phyloP scores from a whole-genome alignment of 1,140 invertebrate genomes.

The Lepeophtheirus salmonis region DNA sequence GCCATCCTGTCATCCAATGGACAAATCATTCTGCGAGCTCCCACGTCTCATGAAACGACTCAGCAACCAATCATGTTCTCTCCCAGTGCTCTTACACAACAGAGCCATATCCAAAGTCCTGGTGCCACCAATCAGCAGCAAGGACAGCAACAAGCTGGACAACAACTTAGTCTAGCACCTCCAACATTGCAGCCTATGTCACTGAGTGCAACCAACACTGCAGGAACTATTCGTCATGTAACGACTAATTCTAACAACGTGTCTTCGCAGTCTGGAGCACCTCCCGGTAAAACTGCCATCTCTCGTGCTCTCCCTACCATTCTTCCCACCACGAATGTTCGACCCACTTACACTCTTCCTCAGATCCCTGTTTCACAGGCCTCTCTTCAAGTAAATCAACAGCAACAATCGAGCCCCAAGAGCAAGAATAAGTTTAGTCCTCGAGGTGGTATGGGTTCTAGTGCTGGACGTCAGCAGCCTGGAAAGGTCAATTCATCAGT shows the following conservation, averaged over 20 bases:
- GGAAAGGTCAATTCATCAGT: no score
- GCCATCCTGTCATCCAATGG: conserved; percentile 3
- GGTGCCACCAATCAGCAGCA: background rate
- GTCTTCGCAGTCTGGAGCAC: background rate
- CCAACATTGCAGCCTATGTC: conserved; percentile 7
- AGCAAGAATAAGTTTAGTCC: no score
- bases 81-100: no score
- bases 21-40: conserved; percentile 3
- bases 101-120: no score
- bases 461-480: no score
- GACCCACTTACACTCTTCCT: background rate
- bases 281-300: conserved; percentile 3
- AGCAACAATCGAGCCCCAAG: no score
- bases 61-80: conserved; percentile 8
- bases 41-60: background rate
- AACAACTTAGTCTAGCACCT: background rate
- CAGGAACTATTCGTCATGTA: background rate
- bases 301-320: background rate
- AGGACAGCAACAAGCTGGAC: background rate
- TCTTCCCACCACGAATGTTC: background rate
- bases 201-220: background rate
- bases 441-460: no score
- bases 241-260: no score
- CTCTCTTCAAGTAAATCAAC: no score
- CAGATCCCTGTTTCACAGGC: no score